Base-by-base conservation (phyloP, 2,113 vertebrate genomes). In the Centrocercus urophasianus region DNA sequence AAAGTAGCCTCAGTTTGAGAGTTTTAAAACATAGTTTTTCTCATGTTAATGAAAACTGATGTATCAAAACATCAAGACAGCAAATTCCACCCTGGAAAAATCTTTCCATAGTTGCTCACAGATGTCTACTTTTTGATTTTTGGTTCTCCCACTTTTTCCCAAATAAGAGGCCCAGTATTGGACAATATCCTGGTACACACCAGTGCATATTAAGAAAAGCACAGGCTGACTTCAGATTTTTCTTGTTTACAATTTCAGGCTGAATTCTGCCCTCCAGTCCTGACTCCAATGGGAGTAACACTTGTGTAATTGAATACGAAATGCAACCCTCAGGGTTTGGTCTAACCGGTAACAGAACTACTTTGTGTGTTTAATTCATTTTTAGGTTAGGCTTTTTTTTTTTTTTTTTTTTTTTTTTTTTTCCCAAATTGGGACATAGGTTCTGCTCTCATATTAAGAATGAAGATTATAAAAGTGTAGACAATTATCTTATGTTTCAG, bases 281-380 rank as follows among this genome's bases (percentile, higher is more conserved):
- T 91, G 88, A 90, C 79, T 96, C 91, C 80, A 95, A 91, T 0
- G 66, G 82, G 93, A 95, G 65, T 82, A 95, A 94, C 72, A 84
- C 90, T 95, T 89, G 73, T 88, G 95, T 95, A 96, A 97, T 93
- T 97, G 85, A 95, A 96, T 95, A 91, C 90, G 94, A 88, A 96
- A 91, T 93, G 85, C 78, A 93, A 86, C 91, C 93, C 95, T 91
- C 81, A 95, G 83, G 91, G 89, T 88, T 94, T 83, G 69, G 47
- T 86, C 89, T 91, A 89, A 87, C 91, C 83, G 95, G 61, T 72
- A 96, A 86, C 61, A 93, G 59, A 95, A 91, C 61, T 96, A 91
- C 61, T 96, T 96, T 93, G 79, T 80, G 93, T 95, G 73, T 91
- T 96, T 95, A 95, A 95, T 97, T 95, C 86, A 90, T 90, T 91